Evolutionary conservation across 2,113 vertebrate species (phyloP), one percentile per base, ranked within the genome.

Genomic region (Thomomys bottae): DNA sequence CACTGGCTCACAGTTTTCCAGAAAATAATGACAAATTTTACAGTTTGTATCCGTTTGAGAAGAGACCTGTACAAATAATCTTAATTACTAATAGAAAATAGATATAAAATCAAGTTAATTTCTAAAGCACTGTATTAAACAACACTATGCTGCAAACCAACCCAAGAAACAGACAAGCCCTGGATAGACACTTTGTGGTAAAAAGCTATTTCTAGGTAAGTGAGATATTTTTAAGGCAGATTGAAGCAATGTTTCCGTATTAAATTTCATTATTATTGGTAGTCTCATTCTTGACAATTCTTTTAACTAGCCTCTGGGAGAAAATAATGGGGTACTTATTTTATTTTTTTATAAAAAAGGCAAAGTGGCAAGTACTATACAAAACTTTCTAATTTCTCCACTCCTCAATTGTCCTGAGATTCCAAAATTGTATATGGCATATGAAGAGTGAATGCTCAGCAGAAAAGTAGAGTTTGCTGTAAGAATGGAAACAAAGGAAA

Each of bases 321-420:
- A 61, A 66, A 17, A 86, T 75, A 86, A 93, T 87, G n/a, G 45
- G 26, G 54, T 87, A 89, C 89, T 86, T 63, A 70, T 89, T 88
- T 84, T 84, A 32, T 83, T 8, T 45, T 45, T 54, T 54, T 15
- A 17, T 54, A 15, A 54, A 54, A 96, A 96, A 96, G 75, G 94
- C 96, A 90, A 94, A 32, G n/a, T 90, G 15, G 21, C 93, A 92
- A 95, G 14, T 81, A 61, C 79, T 80, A 94, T 71, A 72, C 92
- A 89, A 91, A 96, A 94, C 93, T 96, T 96, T 97, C 95, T 68
- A 49, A 71, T 21, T 95, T 71, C 8, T 40, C 66, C 84, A 95
- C 0, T 97, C 94, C 83, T 11, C 87, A 71, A 40, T 86, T 82
- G 90, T 91, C 42, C 94, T 96, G 93, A 96, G 71, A 94, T 96